Conservation (phyloP, 2,113 vertebrate genomes). For the Clupea harengus region DNA sequence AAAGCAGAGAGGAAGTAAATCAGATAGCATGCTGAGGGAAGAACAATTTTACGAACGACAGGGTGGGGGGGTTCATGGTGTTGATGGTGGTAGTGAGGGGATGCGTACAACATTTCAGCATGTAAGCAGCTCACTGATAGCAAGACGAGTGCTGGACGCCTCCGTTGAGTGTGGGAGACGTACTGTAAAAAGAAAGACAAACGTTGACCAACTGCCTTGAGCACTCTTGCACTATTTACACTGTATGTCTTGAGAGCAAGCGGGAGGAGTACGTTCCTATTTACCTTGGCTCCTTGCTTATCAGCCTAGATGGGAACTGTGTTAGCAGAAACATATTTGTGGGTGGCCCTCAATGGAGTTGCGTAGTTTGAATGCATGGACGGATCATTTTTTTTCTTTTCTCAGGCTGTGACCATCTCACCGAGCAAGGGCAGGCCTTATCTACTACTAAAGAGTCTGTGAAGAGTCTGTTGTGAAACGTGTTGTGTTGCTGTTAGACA, state of each 20-base stretch:
- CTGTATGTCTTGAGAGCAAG: conserved; percentile 52
- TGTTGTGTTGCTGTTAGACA: background rate
- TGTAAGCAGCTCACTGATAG: background rate
- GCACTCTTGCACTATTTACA: conserved; percentile 61
- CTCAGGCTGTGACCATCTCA: background rate
- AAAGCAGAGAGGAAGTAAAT: background rate
- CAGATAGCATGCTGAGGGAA: background rate
- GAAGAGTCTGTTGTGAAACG: background rate
- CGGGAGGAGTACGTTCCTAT: conserved; percentile 64
- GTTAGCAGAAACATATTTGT: conserved; percentile 68
- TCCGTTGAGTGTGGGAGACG: conserved; percentile 41
- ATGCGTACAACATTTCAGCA: conserved; percentile 5
- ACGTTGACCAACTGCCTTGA: conserved; percentile 54
- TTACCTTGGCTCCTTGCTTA: conserved; percentile 69
- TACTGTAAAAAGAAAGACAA: conserved; percentile 41
- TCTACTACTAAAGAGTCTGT: background rate
- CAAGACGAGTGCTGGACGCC: conserved; percentile 29
- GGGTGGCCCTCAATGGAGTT: conserved; percentile 60
- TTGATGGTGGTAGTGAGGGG: background rate
- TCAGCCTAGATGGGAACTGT: conserved; percentile 63
- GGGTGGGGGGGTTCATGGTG: background rate
- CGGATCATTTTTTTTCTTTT: background rate
- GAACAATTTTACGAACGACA: background rate
- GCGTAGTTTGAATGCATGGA: conserved; percentile 25
- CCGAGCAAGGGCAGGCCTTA: background rate